Conservation (phyloP, 2,797 vertebrate species). For the Smutsia temminckii region DNA sequence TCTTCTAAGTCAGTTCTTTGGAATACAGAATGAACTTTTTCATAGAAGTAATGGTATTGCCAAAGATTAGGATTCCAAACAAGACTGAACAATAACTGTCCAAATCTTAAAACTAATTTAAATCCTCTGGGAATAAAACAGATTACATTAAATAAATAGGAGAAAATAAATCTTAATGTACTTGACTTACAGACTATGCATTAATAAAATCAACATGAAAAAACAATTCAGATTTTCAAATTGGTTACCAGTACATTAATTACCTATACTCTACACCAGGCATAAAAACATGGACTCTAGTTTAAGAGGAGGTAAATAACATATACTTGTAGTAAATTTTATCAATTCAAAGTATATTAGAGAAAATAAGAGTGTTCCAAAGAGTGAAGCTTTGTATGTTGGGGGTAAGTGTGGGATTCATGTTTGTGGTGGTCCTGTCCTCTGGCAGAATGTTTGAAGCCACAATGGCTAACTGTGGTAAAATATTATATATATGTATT, state of each 20-base stretch:
- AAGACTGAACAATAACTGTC: neutral
- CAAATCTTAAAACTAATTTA: constrained; percentile 29
- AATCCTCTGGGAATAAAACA: neutral
- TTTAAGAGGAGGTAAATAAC: neutral
- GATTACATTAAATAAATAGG: neutral
- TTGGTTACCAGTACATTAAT: neutral
- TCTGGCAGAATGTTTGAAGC: neutral
- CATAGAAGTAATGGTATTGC: neutral
- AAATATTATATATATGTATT: neutral
- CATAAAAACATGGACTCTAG: neutral
- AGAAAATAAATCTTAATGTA: constrained; percentile 12
- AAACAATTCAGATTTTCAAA: neutral
- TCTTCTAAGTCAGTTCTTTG: constrained; percentile 2
- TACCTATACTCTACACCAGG: neutral
- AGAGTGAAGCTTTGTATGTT: neutral
- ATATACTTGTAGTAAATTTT: neutral
- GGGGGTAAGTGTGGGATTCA: neutral
- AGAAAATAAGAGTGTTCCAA: neutral
- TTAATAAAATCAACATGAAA: neutral
- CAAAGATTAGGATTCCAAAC: neutral
- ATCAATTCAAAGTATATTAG: neutral
- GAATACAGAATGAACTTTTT: neutral
- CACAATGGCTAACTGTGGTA: neutral
- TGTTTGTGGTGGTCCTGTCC: neutral
- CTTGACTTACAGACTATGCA: neutral